Base-by-base conservation (phyloP, 2,797 vertebrate genomes). In the Phalloptychus januarius region DNA sequence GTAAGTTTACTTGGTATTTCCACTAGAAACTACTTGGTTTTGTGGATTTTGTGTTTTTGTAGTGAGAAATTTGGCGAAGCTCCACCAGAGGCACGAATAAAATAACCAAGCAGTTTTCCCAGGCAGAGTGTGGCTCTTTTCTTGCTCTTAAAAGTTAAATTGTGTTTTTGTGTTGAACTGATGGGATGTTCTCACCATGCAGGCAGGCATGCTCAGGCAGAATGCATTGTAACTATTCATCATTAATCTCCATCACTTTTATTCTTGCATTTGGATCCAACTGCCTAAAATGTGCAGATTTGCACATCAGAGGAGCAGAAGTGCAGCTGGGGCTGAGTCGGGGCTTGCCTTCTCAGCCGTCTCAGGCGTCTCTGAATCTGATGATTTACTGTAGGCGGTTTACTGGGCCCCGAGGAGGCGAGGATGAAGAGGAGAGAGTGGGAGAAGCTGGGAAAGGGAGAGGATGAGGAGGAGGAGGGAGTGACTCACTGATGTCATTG, bases 401-500 rank as follows among this genome's bases (percentile, higher is more conserved):
- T 82, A 81, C 76, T 71, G 83, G 79, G 82, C 81, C 63, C 81
- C 0, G 48, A 90, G 86, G 85, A 86, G 77, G 72, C 23, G 50
- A 80, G 70, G 38, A 78, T 81, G 67, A 54, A 70, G 65, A 36
- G 36, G 75, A 65, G 33, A 36, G 28, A 11, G 76, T 25, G 46
- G 46, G 20, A 11, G 56, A 67, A 40, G 31, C 56, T 11, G 33
- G 7, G 7, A 61, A 71, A 46, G 80, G 81, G 84, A 71, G 75
- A 74, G 75, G 71, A 72, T 48, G 67, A 67, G 45, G 79, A 38
- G 82, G 84, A 69, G 75, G 79, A 75, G 69, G 76, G 85, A 75
- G 82, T 92, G 92, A 93, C 77, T 90, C 89, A 91, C 77, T 80
- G 83, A 85, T 90, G 89, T 90, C 77, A 84, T 83, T 79, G 83